A percentile compares a stretch with the other conserved stretches of the same genome.
These are phyloP conservation scores for Calonectris borealis DNA, from an alignment of 2,113 vertebrate species.

Conservation along the genomic window DNA sequence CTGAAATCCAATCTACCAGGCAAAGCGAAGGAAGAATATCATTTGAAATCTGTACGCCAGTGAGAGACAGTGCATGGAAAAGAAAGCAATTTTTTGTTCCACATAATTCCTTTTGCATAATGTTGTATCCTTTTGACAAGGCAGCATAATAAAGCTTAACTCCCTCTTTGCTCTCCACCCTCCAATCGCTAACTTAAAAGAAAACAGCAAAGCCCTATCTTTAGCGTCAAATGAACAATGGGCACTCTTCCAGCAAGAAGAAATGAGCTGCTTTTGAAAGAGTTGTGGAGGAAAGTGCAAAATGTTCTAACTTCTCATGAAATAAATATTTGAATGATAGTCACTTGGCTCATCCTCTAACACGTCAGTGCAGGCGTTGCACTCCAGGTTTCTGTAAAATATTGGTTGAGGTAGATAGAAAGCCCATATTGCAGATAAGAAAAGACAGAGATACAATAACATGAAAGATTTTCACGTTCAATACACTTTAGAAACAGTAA, in stretches of 20 bases:
- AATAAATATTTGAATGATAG: constrained; percentile 63
- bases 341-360: constrained; percentile 26
- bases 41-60: constrained; percentile 4
- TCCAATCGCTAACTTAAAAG: constrained; percentile 67
- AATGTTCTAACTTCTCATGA: constrained; percentile 67
- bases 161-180: constrained; percentile 25
- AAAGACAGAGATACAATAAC: neutral
- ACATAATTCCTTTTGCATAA: constrained; percentile 68
- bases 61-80: constrained; percentile 18
- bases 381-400: neutral
- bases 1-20: neutral
- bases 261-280: constrained; percentile 73
- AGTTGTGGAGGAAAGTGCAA: constrained; percentile 67
- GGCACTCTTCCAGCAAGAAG: constrained; percentile 64
- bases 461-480: neutral
- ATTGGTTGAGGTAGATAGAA: neutral
- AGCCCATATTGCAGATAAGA: neutral
- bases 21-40: neutral
- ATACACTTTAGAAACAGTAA: neutral
- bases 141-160: constrained; percentile 67
- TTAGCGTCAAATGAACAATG: constrained; percentile 73
- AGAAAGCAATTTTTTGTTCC: constrained; percentile 63
- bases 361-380: neutral
- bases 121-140: constrained; percentile 69
- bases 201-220: constrained; percentile 73